These are phyloP conservation scores for Rhinolophus sinicus DNA, from an alignment of 2,113 vertebrate species.

Conservation along the genomic window DNA sequence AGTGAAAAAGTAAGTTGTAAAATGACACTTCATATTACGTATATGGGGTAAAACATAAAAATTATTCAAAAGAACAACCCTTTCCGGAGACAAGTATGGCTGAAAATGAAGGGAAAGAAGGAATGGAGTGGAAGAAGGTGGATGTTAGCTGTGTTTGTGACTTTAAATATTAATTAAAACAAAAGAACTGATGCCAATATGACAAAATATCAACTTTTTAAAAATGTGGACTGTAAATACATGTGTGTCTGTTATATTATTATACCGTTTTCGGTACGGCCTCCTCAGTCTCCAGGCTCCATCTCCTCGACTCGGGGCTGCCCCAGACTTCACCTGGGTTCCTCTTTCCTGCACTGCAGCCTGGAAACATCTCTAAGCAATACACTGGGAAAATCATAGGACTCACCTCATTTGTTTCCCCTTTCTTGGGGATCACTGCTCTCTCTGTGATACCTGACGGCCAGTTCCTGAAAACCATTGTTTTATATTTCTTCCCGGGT, in stretches of 20 bases:
- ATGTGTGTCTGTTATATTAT: neutral
- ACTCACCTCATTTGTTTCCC: neutral
- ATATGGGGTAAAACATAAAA: neutral
- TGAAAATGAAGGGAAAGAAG: neutral
- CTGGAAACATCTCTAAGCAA: neutral
- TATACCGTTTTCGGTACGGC: neutral
- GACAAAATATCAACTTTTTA: neutral
- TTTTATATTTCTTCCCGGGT: neutral
- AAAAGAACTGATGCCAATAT: neutral
- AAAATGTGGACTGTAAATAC: neutral
- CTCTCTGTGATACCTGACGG: too few species aligned
- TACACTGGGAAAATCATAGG: neutral
- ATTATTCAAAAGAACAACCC: neutral
- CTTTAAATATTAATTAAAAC: neutral
- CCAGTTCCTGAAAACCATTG: neutral
- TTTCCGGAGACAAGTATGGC: neutral
- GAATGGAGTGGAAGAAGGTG: neutral
- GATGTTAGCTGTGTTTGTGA: neutral
- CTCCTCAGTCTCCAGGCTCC: neutral
- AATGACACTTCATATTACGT: neutral
- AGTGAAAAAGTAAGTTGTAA: neutral
- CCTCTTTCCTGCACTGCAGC: neutral
- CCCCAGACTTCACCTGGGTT: neutral
- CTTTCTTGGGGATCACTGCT: neutral
- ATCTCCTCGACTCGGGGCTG: neutral